Percentiles rank a stretch among this genome's conserved stretches.
These are phyloP conservation scores for Clarias pachynema DNA, from an alignment of 2,797 vertebrate genomes.

Conservation along the genomic window DNA sequence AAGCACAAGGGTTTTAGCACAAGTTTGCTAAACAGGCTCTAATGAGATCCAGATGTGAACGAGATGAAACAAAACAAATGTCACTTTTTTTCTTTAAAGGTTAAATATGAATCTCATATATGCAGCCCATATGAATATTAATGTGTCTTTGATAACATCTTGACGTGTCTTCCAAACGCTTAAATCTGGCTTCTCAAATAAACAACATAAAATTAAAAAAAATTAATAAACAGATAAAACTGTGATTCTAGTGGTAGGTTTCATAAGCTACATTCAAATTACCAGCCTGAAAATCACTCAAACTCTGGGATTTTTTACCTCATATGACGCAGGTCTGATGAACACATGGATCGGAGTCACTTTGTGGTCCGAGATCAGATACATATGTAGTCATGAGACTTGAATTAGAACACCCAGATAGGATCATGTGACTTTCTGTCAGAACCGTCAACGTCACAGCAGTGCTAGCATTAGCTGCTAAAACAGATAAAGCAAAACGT, in stretches of 20 bases:
- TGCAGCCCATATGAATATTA: not conserved
- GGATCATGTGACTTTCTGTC: no score
- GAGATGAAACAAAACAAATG: not conserved
- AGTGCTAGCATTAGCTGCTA: no score
- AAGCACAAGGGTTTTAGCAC: not conserved
- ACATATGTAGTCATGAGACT: no score
- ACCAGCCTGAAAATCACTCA: no score
- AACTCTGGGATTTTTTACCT: no score
- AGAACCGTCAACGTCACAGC: no score
- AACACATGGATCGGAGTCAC: no score
- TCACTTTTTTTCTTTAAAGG: not conserved
- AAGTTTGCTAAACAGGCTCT: not conserved
- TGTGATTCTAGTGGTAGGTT: not conserved
- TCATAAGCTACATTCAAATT: no score
- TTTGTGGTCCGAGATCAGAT: no score
- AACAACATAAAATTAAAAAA: not conserved
- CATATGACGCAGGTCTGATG: no score
- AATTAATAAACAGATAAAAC: not conserved
- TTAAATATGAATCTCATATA: not conserved
- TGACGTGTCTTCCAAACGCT: not conserved
- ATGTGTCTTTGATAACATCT: not conserved
- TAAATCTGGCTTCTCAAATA: not conserved
- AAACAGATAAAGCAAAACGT: no score
- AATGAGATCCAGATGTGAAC: not conserved
- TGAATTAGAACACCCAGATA: no score